A percentile compares a stretch with the other conserved stretches of the same genome.
Conservation (phyloP, 2,113 vertebrate species). For the Stomatorhinus ivindoensis region DNA sequence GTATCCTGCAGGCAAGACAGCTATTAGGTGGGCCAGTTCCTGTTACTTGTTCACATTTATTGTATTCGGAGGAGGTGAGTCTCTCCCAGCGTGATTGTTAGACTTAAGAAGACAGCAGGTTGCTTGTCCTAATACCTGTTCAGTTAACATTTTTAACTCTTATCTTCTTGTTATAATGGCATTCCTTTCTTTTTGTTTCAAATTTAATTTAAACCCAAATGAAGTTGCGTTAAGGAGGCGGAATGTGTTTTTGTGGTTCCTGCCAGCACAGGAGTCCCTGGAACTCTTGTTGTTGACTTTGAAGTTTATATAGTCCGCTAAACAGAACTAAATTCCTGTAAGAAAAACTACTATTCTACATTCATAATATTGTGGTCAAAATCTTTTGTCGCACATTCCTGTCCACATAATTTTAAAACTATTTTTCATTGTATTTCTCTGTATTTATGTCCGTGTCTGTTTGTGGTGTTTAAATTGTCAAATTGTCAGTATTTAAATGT, state of each 20-base stretch:
- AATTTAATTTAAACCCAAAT: background rate
- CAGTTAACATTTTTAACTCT: background rate
- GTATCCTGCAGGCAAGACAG: constrained; percentile 3
- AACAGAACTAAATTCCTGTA: background rate
- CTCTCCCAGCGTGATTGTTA: background rate
- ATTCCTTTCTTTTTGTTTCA: background rate
- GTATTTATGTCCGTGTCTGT: background rate
- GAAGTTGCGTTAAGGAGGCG: background rate
- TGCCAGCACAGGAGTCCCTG: background rate
- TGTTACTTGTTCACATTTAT: background rate
- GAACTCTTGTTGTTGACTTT: background rate
- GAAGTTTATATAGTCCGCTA: background rate
- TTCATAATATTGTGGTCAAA: background rate
- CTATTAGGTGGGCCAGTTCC: background rate
- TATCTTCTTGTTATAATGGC: background rate
- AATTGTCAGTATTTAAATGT: background rate
- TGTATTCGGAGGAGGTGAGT: background rate
- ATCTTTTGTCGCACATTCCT: background rate
- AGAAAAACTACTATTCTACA: background rate
- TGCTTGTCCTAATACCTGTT: background rate
- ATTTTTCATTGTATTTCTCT: background rate
- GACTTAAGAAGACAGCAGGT: background rate
- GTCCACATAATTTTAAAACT: background rate
- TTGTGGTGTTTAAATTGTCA: background rate
- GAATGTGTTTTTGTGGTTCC: background rate